Percentiles rank a stretch among this genome's conserved stretches.
phyloP scores from a whole-genome alignment of 2,797 vertebrate genomes.

The Salmo trutta region DNA sequence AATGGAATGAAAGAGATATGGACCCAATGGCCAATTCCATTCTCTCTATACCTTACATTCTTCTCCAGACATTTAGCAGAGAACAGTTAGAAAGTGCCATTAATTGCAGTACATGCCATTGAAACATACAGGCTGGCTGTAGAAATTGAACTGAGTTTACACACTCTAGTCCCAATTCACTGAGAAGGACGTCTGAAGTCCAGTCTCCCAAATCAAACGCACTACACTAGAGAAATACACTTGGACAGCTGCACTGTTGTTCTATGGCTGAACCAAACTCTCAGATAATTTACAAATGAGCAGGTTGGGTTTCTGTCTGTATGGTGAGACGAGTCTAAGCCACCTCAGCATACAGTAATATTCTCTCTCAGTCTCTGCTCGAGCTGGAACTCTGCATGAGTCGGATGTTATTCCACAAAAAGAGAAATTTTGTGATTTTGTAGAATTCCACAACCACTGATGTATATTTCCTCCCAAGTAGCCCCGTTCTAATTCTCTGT shows the following conservation, averaged over 20 bases:
- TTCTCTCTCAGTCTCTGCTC: constrained; percentile 25
- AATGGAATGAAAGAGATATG: constrained; percentile 21
- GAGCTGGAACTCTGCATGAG: constrained; percentile 33
- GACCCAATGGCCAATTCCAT: constrained; percentile 8
- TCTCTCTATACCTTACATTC: neutral
- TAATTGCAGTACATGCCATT: constrained; percentile 30
- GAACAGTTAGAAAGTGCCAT: constrained; percentile 27
- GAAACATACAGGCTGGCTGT: constrained; percentile 33
- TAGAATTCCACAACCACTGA: constrained; percentile 44
- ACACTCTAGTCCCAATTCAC: constrained; percentile 49
- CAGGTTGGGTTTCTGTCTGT: constrained; percentile 65
- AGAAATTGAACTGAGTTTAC: constrained; percentile 37
- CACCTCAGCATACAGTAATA: constrained; percentile 37
- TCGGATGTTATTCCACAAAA: constrained; percentile 31
- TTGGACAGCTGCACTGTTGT: constrained; percentile 72
- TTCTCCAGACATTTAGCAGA: neutral
- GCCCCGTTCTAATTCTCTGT: constrained; percentile 25
- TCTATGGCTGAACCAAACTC: constrained; percentile 68
- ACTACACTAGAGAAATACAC: constrained; percentile 67
- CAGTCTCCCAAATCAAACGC: constrained; percentile 64
- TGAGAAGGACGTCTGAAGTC: constrained; percentile 66
- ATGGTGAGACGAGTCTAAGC: constrained; percentile 58
- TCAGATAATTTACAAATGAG: constrained; percentile 83
- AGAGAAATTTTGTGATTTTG: constrained; percentile 47
- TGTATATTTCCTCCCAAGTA: constrained; percentile 31